Evolutionary conservation across 1,140 invertebrate species (phyloP), one percentile per base, ranked within the genome.

Genomic region (Magallana gigas): DNA sequence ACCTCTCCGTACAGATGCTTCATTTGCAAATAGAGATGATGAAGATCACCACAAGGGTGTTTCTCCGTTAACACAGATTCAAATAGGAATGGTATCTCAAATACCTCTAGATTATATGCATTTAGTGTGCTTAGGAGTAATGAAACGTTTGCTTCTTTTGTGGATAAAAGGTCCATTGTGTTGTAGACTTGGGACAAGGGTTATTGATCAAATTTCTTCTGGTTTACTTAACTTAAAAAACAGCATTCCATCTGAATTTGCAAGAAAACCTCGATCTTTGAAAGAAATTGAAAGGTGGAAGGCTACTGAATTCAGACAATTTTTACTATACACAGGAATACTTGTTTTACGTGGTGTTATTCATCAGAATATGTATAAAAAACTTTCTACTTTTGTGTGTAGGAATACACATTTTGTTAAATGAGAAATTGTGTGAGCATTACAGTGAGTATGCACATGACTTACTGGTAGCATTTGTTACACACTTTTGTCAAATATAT

Each of bases 291-390:
- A 92, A 8, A 84, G 91, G 57, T 95, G 93, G 94, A 95, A 95
- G 92, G 95, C 95, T 8, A 95, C 95, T 36, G 95, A 95, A 90
- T 95, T 95, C 91, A 89, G 95, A 18, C 92, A 93, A 68, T 95
- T 95, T 93, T 84, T 95, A 29, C 85, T 95, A 8, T 95, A 95
- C 91, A 92, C 93, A 23, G 95, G 95, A 14, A 93, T 60, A 23
- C 23, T 23, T 23, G 23, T 23, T 23, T 23, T 23, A 23, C 23
- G 23, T 23, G 23, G 23, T 23, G 88, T 94, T 57, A 92, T 94
- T 56, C 87, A 91, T 23, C 23, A 23, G 23, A 23, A 23, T 23
- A 23, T 23, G 23, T 23, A 23, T 23, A 23, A 23, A n/a, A 23
- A 23, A 23, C 23, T 23, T 23, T 23, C 23, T 23, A 23, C 23